phyloP scores from a whole-genome alignment of 1,140 invertebrate genomes.

The Heliconius nattereri region DNA sequence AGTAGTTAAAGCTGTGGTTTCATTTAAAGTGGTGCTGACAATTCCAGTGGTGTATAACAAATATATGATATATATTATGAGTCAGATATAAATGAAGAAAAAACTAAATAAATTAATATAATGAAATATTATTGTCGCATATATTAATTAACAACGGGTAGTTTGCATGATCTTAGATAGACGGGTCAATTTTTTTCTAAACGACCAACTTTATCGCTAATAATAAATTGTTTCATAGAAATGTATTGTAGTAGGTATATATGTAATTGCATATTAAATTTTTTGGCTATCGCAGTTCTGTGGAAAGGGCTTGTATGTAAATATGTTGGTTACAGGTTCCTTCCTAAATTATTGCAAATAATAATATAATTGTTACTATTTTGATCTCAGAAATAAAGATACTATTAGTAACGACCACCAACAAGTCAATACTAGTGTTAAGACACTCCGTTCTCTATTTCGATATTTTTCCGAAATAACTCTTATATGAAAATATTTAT shows the following conservation, averaged over 20 bases:
- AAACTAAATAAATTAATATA: neutral
- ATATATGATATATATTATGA: neutral
- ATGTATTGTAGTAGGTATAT: neutral
- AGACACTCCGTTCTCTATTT: neutral
- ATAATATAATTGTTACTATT: too few species aligned
- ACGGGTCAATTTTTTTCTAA: constrained; percentile 24
- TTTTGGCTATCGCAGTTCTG: too few species aligned
- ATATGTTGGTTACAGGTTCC: too few species aligned
- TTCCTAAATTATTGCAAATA: too few species aligned
- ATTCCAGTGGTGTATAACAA: too few species aligned
- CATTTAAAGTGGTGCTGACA: too few species aligned
- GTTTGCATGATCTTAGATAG: constrained; percentile 26
- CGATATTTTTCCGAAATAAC: too few species aligned
- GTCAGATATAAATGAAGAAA: neutral
- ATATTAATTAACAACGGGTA: constrained; percentile 29
- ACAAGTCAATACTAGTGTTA: neutral
- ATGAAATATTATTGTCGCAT: too few species aligned
- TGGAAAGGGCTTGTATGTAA: too few species aligned
- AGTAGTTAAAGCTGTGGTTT: too few species aligned
- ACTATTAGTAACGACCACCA: neutral
- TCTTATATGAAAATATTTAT: neutral
- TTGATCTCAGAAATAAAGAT: too few species aligned
- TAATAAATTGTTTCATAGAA: neutral
- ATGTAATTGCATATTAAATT: too few species aligned
- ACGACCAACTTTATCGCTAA: constrained; percentile 16